Evolutionary conservation across 2,113 vertebrate genomes (phyloP).

Genomic region (Sorex fumeus): DNA sequence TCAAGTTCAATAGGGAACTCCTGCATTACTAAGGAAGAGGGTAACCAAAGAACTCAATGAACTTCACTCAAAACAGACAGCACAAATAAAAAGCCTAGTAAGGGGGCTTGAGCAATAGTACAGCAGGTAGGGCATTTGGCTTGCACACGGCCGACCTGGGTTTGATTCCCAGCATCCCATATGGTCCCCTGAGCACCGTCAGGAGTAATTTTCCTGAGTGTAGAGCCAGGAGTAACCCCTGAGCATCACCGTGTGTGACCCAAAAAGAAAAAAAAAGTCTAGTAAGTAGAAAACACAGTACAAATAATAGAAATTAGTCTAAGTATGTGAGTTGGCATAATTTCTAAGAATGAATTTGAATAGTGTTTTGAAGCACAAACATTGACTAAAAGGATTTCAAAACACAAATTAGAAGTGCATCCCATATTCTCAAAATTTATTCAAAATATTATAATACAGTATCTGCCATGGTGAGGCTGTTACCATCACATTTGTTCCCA

Average conservation of each 20-base stretch:
- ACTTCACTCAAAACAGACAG: not conserved
- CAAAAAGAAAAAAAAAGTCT: too few species aligned
- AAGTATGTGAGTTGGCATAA: not conserved
- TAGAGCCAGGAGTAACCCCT: too few species aligned
- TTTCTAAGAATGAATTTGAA: not conserved
- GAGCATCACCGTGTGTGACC: too few species aligned
- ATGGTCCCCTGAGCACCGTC: too few species aligned
- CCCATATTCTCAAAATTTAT: not conserved
- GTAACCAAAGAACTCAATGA: not conserved
- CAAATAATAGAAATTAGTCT: not conserved
- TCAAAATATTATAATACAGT: not conserved
- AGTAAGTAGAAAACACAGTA: constrained; percentile 32
- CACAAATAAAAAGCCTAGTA: constrained; percentile 41
- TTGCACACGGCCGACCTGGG: too few species aligned
- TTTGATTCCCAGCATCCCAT: too few species aligned
- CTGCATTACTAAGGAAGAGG: not conserved
- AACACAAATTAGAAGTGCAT: not conserved
- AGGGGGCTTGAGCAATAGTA: too few species aligned
- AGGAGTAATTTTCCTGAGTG: too few species aligned
- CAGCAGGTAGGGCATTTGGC: too few species aligned
- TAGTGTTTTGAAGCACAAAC: not conserved
- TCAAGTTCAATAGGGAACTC: not conserved
- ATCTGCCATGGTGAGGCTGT: too few species aligned
- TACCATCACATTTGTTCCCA: too few species aligned
- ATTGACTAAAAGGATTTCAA: constrained; percentile 22